Base-by-base conservation (phyloP, 37 sponge, comb jelly and placozoan species). In the Agelas oroides region DNA sequence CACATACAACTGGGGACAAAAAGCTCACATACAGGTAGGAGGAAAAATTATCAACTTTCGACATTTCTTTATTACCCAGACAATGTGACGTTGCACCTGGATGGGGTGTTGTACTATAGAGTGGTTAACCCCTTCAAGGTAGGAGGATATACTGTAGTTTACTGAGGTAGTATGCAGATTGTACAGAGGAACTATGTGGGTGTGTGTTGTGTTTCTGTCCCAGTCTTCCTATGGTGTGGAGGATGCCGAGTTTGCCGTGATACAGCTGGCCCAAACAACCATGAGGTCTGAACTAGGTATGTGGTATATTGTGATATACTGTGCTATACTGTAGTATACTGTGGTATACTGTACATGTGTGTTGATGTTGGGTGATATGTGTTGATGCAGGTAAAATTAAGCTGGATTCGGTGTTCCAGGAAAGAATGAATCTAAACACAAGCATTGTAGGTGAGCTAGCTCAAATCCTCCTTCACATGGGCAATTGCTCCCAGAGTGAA, bases 221-320 rank as follows among this genome's bases (percentile, higher is more conserved):
- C 77, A 95, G 88, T 91, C 99, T 23, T 97, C 97, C 1, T 99
- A 99, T 91, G 99, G 99, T 19, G 92, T 99, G 5, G 99, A 97
- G 76, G 92, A 99, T 84, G 90, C 90, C 57, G 94, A 92, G 76
- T 99, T 81, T 92, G 99, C 99, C 18, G 94, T 99, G 23, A 82
- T 92, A 12, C 97, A 97, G 87, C 79, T 99, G 5, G 99, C 97
- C 25, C 99, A 99, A 79, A 99, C 99, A 38, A 99, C 99, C 25
- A 99, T 99, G 99, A 95, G 99, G 52, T 97, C 97, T 18, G 99
- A 99, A 76, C 41, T 99, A 0, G 99, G 99, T 78, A 68, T 12
- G 46, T 12, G 8, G 8, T n/a, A n/a, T n/a, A n/a, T n/a, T n/a
- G n/a, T n/a, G n/a, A n/a, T n/a, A n/a, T n/a, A n/a, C n/a, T n/a